Percentiles rank a stretch among this genome's conserved stretches.
Conservation (phyloP, 2,113 vertebrate species). For the Archilochus colubris region DNA sequence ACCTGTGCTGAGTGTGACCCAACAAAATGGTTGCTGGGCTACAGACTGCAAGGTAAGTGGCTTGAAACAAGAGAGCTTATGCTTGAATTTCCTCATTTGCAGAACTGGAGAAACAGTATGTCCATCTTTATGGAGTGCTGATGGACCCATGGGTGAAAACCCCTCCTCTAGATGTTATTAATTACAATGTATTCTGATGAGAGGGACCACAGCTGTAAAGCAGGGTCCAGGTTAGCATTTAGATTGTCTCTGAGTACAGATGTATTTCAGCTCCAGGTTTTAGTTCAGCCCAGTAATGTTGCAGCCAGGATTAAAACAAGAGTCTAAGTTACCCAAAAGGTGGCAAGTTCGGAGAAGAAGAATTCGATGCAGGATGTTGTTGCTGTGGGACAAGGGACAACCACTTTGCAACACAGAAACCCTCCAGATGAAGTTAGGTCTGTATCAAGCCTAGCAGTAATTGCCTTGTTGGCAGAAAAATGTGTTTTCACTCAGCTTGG, state of each 20-base stretch:
- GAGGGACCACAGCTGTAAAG: background rate
- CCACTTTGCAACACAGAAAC: background rate
- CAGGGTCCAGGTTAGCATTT: background rate
- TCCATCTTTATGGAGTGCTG: background rate
- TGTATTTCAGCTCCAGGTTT: background rate
- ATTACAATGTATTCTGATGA: background rate
- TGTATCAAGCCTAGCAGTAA: background rate
- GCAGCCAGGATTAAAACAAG: background rate
- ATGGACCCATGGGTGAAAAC: rapidly evolving
- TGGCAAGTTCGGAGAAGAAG: background rate
- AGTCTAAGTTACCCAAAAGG: background rate
- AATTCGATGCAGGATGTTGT: background rate
- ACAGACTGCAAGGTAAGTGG: rapidly evolving
- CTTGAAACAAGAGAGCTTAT: background rate
- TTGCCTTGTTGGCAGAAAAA: background rate
- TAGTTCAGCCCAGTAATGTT: background rate
- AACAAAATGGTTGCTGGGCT: background rate
- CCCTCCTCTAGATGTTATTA: background rate
- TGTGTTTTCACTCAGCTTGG: background rate
- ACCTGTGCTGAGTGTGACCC: background rate
- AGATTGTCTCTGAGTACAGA: background rate
- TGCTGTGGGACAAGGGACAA: background rate
- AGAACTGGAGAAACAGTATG: background rate
- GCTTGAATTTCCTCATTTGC: background rate
- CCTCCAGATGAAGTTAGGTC: background rate